Percentiles rank a stretch among this genome's conserved stretches.
Conservation (phyloP, 2,797 vertebrate species). For the Gymnothorax reevesii region DNA sequence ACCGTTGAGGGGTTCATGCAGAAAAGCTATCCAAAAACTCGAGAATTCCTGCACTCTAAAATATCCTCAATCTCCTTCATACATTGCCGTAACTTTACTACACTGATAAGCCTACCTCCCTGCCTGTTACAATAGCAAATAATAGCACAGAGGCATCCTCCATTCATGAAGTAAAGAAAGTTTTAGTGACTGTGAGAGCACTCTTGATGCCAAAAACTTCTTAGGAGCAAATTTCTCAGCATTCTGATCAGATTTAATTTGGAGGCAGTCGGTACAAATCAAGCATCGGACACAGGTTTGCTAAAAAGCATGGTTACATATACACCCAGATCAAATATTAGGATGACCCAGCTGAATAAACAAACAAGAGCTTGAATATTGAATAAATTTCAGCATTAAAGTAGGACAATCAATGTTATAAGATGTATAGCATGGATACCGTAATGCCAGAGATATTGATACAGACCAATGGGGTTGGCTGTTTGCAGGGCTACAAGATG, state of each 20-base stretch:
- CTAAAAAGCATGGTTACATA: not conserved
- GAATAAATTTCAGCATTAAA: not conserved
- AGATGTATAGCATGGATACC: not conserved
- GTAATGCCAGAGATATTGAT: constrained; percentile 1
- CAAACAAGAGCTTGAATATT: not conserved
- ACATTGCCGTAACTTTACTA: no score
- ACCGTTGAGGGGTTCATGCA: no score
- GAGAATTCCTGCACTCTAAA: no score
- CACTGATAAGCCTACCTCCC: no score
- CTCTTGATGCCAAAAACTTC: not conserved
- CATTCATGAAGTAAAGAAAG: constrained; percentile 49
- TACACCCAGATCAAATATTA: not conserved
- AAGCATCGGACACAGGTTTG: not conserved
- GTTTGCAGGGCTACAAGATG: constrained; percentile 95
- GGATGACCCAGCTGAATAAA: not conserved
- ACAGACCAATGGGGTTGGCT: not conserved
- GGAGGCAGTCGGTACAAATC: not conserved
- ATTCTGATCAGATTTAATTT: not conserved
- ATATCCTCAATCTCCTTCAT: no score
- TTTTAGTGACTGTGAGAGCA: not conserved
- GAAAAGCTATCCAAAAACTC: no score
- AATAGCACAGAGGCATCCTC: not conserved
- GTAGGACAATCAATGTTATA: not conserved
- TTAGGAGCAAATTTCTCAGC: not conserved
- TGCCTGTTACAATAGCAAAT: no score